phyloP scores from a whole-genome alignment of 2,797 vertebrate species.

The Sciurus vulgaris region DNA sequence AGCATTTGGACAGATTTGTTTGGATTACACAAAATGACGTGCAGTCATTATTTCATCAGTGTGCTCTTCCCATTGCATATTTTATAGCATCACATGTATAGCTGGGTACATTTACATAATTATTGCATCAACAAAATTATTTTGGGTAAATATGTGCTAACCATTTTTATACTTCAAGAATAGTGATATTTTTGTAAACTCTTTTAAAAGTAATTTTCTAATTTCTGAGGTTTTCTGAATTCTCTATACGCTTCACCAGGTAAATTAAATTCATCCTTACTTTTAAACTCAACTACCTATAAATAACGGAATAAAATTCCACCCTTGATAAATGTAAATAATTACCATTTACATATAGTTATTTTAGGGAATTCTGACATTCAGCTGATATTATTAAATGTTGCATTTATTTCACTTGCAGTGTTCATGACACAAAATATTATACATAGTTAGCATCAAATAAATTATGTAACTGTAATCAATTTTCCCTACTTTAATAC shows the following conservation, averaged over 20 bases:
- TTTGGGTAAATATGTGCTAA: constrained; percentile 68
- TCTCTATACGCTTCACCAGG: not conserved
- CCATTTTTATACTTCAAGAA: constrained; percentile 50
- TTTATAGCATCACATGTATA: not conserved
- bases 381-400: constrained; percentile 37
- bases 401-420: constrained; percentile 13
- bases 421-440: not conserved
- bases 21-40: not conserved
- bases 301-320: constrained; percentile 45
- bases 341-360: constrained; percentile 45
- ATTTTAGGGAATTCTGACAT: constrained; percentile 41
- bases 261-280: constrained; percentile 43
- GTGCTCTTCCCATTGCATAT: constrained; percentile 13
- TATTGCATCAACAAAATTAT: constrained; percentile 68
- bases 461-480: not conserved
- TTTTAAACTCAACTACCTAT: constrained; percentile 45
- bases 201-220: constrained; percentile 41
- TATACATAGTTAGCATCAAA: constrained; percentile 16
- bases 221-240: constrained; percentile 47
- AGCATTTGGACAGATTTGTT: constrained; percentile 34
- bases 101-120: constrained; percentile 54
- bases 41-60: constrained; percentile 55
- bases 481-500: constrained; percentile 44
- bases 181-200: constrained; percentile 47
- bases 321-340: not conserved